Evolutionary conservation across 2,888 invertebrate species (phyloP), one percentile per base, ranked within the genome.

Genomic region (Anarsia innoxiella): DNA sequence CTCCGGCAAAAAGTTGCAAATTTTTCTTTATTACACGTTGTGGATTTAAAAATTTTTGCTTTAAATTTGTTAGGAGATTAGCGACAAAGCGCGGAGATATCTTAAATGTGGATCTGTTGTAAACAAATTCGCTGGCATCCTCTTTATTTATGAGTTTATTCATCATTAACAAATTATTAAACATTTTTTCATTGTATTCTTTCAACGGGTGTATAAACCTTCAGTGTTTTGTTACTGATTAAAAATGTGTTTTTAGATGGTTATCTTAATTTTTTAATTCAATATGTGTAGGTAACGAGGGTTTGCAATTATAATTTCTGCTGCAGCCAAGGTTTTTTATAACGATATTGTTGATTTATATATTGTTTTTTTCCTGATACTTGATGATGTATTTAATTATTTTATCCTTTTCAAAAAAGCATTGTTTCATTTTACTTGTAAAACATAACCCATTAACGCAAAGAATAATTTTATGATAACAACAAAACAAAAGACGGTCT

Each of bases 91-190:
- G 66, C 60, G 51, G 63, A 63, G 73, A 77, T 84, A 84, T 84
- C 84, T 84, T 84, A 83, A 83, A 83, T 79, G 82, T 70, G 72
- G 70, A 84, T 84, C 84, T 80, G 83, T 59, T 83, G 83, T 83
- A 82, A 82, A 83, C 84, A 83, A 83, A 84, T 83, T 83, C 83
- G 56, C 77, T 76, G 65, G 67, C 74, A 68, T 77, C 64, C 59
- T 58, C 57, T 53, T 70, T 64, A 85, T 84, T 86, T 86, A 86
- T 85, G 84, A 75, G 85, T 84, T 85, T 86, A 85, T 85, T 84
- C 85, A 85, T 85, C 85, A 86, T 85, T 85, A 85, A 78, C 85
- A 78, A 86, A 86, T 85, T 85, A 85, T 84, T 77, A 79, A 23
- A 66, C 61, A 70, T 70, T 62, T 73, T 78, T 80, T 79, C 78